Evolutionary conservation across 2,113 vertebrate genomes (phyloP), one percentile per base, ranked within the genome.

Genomic region (Oophaga pumilio): DNA sequence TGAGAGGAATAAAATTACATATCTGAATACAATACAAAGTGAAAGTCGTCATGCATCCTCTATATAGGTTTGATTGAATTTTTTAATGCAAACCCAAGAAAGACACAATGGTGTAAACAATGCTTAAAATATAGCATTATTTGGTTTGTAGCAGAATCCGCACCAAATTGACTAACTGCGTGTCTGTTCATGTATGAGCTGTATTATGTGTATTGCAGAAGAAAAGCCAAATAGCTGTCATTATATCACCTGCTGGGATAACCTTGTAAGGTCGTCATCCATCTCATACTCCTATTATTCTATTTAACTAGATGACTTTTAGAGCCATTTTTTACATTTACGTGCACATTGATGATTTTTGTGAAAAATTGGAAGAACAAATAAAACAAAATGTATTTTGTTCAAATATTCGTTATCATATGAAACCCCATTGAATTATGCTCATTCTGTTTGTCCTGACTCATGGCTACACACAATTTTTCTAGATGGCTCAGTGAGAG

Each of bases 401-500:
- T 80, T 15, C 24, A 10, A 59, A 81, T 81, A 28, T 28, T 9
- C n/a, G 18, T 9, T 28, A 28, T 20, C 56, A 28, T 59, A 28
- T 79, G 59, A 50, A 59, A 59, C 33, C 17, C 0, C 22, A 43
- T 57, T 28, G 53, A 10, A 14, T 33, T 78, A 28, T 43, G 33
- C 66, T 43, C 66, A 7, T 66, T 8, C 33, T 50, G 20, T 62
- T 81, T 66, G 18, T 62, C 18, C 17, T 66, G 28, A 64, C 28
- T 66, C 60, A 2, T 66, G 4, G 62, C 20, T 33, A 66, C 20
- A 82, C 18, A 82, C 28, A 33, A 81, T 64, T 81, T 60, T 71
- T 76, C 84, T 28, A 57, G 87, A 56, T 59, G 56, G 17, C 74
- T 89, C 82, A 52, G 68, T 22, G 14, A 88, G 86, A 85, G 57